These are phyloP conservation scores for Athetis lepigone DNA, from an alignment of 2,888 invertebrate genomes.

Conservation along the genomic window DNA sequence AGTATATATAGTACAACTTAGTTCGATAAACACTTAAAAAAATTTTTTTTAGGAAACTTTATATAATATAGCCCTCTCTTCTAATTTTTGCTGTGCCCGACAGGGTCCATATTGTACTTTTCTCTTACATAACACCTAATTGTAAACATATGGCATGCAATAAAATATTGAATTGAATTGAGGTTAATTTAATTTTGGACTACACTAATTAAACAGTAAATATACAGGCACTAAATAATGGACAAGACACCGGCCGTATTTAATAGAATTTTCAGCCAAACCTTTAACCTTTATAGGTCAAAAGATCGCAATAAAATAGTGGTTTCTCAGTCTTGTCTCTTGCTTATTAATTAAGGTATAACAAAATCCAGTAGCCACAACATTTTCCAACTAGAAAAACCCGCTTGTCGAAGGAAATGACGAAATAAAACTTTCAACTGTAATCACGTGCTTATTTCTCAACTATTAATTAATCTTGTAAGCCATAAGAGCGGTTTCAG, in stretches of 20 bases:
- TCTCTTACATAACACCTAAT: too few species aligned
- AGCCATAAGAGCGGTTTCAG: too few species aligned
- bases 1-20: too few species aligned
- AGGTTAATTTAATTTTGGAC: too few species aligned
- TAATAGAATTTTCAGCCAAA: conserved; percentile 11
- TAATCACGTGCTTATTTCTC: conserved; percentile 46
- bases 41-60: too few species aligned
- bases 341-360: conserved; percentile 24
- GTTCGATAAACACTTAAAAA: too few species aligned
- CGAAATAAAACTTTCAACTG: conserved; percentile 47
- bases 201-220: background rate
- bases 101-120: too few species aligned
- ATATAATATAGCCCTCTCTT: too few species aligned
- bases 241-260: background rate
- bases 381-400: conserved; percentile 29
- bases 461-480: conserved; percentile 46
- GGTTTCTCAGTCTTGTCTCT: conserved; percentile 10
- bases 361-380: conserved; percentile 20
- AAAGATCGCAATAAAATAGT: conserved; percentile 14
- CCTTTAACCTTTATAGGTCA: conserved; percentile 8
- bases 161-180: too few species aligned
- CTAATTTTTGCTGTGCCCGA: too few species aligned
- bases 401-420: conserved; percentile 45
- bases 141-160: too few species aligned
- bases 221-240: background rate